A percentile compares a stretch with the other conserved stretches of the same genome.
Evolutionary conservation across 2,888 invertebrate species (phyloP).

Genomic region (Drosophila bunnanda): DNA sequence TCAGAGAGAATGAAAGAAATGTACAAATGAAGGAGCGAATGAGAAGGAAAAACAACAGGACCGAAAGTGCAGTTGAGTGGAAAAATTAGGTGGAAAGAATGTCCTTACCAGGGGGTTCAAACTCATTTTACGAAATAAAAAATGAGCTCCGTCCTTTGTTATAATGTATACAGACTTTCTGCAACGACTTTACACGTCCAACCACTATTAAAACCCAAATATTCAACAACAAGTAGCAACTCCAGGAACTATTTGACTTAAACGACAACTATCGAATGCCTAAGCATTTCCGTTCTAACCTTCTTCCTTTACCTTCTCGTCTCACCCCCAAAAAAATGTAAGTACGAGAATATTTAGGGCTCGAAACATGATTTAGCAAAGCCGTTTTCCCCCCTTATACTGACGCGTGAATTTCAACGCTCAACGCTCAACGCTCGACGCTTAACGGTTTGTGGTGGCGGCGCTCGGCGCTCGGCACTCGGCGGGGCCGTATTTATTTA

Average conservation of each 20-base stretch:
- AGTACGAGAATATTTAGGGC: constrained; percentile 17
- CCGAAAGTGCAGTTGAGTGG: constrained; percentile 76
- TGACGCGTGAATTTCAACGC: constrained; percentile 76
- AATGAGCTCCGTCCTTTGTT: constrained; percentile 3
- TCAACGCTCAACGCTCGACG: constrained; percentile 75
- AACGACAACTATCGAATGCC: constrained; percentile 5
- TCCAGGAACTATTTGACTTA: background rate
- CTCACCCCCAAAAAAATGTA: constrained; percentile 15
- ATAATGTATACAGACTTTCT: background rate
- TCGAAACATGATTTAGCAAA: constrained; percentile 37
- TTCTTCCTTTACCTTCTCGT: constrained; percentile 5
- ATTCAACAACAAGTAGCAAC: constrained; percentile 14
- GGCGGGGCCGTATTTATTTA: constrained; percentile 70
- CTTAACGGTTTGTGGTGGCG: constrained; percentile 75
- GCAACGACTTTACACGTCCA: background rate
- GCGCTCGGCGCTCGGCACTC: constrained; percentile 32
- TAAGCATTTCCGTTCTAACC: background rate
- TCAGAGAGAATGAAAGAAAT: constrained; percentile 56
- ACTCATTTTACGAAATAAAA: constrained; percentile 55
- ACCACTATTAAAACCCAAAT: background rate
- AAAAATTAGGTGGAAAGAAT: constrained; percentile 79
- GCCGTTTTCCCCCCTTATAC: constrained; percentile 44
- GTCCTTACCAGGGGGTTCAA: constrained; percentile 59
- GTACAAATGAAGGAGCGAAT: constrained; percentile 67
- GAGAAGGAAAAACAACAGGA: constrained; percentile 53